A percentile compares a stretch with the other conserved stretches of the same genome.
Evolutionary conservation across 1,140 invertebrate genomes (phyloP).

Genomic region (Drosophila lini): DNA sequence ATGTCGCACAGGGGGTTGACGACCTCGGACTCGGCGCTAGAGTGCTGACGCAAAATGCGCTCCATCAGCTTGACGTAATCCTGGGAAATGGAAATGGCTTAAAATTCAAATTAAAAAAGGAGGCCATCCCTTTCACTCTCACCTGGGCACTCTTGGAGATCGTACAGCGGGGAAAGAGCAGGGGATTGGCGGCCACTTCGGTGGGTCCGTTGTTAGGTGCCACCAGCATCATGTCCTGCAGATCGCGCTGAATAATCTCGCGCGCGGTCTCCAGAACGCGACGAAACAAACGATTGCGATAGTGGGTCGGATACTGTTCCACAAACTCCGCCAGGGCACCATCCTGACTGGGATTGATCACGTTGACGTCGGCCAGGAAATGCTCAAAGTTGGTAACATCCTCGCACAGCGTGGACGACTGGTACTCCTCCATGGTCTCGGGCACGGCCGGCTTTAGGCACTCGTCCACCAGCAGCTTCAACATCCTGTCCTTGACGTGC

Average conservation of each 20-base stretch:
- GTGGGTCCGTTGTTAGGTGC: constrained; percentile 84
- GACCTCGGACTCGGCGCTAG: constrained; percentile 87
- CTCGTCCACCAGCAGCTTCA: constrained; percentile 88
- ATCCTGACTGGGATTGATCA: constrained; percentile 82
- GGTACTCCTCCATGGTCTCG: constrained; percentile 88
- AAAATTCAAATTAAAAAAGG: background rate
- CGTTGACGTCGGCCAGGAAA: constrained; percentile 85
- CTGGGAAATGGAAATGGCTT: constrained; percentile 55
- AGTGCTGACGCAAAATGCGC: constrained; percentile 90
- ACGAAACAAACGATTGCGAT: constrained; percentile 91
- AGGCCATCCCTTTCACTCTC: background rate
- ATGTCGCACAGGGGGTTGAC: constrained; percentile 87
- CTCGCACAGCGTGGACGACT: constrained; percentile 87
- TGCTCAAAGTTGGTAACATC: constrained; percentile 89
- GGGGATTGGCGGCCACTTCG: constrained; percentile 59
- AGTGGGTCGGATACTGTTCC: constrained; percentile 91
- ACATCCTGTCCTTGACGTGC: constrained; percentile 87
- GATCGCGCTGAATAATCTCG: constrained; percentile 91
- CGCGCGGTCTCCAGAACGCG: constrained; percentile 89
- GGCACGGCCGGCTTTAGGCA: constrained; percentile 92
- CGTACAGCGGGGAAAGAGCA: constrained; percentile 87
- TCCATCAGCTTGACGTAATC: constrained; percentile 90
- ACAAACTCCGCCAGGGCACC: constrained; percentile 88
- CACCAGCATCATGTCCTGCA: constrained; percentile 90
- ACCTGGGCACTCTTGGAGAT: constrained; percentile 85